Evolutionary conservation across 1,140 invertebrate genomes (phyloP).

Genomic region (Philopotamus ludificatus): DNA sequence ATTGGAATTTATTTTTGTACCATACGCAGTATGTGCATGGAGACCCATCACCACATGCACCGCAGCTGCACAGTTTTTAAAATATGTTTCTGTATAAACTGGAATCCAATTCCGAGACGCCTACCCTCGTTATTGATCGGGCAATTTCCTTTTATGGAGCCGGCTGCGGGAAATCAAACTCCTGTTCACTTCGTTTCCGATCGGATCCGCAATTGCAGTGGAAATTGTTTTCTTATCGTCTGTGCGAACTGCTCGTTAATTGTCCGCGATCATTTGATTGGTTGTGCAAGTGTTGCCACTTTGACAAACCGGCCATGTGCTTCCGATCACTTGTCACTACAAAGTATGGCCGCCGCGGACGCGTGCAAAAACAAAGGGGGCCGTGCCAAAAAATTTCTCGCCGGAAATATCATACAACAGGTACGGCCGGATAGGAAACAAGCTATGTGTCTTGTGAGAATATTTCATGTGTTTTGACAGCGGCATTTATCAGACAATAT

Average conservation of each 20-base stretch:
- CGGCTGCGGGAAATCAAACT: too few relatives aligned
- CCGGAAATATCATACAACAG: neutral
- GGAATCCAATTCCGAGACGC: too few relatives aligned
- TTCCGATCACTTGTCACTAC: slow-evolving; percentile 16
- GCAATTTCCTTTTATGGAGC: too few relatives aligned
- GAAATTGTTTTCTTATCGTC: neutral
- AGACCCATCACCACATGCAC: too few relatives aligned
- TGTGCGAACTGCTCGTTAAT: neutral
- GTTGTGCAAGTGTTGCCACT: neutral
- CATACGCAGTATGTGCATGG: too few relatives aligned
- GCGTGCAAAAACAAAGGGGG: slow-evolving; percentile 5
- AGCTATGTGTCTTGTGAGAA: neutral
- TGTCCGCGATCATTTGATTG: neutral
- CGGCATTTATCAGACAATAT: too few relatives aligned
- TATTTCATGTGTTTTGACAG: neutral
- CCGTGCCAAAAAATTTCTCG: slow-evolving; percentile 10
- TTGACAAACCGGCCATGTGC: slow-evolving; percentile 7
- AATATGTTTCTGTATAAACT: too few relatives aligned
- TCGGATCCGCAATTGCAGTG: neutral
- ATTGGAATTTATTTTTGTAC: slow-evolving; percentile 16
- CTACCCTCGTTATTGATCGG: too few relatives aligned
- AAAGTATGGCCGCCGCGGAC: neutral
- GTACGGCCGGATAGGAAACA: neutral
- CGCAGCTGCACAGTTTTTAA: too few relatives aligned
- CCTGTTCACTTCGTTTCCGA: neutral